A percentile compares a stretch with the other conserved stretches of the same genome.
Conservation (phyloP, 2,113 vertebrate genomes). For the Abramis brama region DNA sequence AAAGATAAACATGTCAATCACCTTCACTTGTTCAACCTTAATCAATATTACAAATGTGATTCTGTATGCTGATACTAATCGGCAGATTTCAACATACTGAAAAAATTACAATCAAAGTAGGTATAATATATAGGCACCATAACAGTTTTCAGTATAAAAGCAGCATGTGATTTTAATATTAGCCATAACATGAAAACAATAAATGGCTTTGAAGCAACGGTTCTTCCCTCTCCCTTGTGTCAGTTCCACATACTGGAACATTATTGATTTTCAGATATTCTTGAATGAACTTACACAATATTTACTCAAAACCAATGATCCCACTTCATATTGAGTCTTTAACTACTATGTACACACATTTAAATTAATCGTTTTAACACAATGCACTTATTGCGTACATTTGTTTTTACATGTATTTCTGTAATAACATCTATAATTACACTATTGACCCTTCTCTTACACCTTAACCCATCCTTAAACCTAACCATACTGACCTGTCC, state of each 20-base stretch:
- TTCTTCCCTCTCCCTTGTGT: neutral
- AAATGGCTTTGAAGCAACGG: neutral
- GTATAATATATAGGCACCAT: neutral
- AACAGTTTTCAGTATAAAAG: neutral
- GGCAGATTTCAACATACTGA: neutral
- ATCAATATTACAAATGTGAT: neutral
- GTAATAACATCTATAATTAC: too few relatives aligned
- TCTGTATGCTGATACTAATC: neutral
- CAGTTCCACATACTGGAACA: neutral
- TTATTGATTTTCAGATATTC: neutral
- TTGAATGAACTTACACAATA: neutral
- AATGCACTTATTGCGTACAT: too few relatives aligned
- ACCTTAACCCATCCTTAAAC: too few relatives aligned
- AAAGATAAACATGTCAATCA: constrained; percentile 48
- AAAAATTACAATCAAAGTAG: too few relatives aligned
- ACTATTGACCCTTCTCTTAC: too few relatives aligned
- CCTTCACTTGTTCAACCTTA: neutral
- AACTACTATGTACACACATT: too few relatives aligned
- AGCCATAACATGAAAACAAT: neutral
- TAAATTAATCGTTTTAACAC: too few relatives aligned
- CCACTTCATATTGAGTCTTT: too few relatives aligned
- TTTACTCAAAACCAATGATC: neutral
- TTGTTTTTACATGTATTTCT: too few relatives aligned
- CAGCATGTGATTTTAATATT: neutral
- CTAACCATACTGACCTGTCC: too few relatives aligned